These are phyloP conservation scores for Cyaniris semiargus DNA, from an alignment of 2,888 invertebrate species.

Conservation along the genomic window DNA sequence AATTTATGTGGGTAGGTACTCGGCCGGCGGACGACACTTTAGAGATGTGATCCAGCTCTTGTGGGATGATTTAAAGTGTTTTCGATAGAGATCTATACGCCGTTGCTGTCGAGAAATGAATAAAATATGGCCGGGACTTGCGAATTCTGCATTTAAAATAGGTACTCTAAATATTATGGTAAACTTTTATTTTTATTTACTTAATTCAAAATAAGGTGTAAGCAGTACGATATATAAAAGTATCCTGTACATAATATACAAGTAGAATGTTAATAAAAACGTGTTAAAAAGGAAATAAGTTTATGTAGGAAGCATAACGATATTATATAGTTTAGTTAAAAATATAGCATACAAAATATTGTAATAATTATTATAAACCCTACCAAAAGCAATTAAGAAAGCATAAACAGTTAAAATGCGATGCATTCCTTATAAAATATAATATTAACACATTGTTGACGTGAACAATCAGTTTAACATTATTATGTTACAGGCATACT, in stretches of 20 bases:
- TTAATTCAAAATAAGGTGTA: no score
- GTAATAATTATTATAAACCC: no score
- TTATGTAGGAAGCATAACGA: not conserved
- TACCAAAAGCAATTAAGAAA: no score
- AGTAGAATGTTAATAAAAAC: no score
- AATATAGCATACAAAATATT: not conserved
- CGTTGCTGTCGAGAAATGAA: not conserved
- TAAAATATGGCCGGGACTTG: not conserved
- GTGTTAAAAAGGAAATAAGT: not conserved
- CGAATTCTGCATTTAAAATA: not conserved
- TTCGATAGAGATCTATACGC: slow-evolving; percentile 21
- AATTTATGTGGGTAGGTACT: slow-evolving; percentile 6
- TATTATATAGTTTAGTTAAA: no score
- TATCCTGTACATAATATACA: no score
- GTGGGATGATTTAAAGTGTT: slow-evolving; percentile 15
- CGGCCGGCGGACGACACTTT: not conserved
- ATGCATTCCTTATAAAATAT: not conserved
- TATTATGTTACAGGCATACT: not conserved
- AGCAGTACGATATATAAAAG: no score
- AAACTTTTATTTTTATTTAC: no score
- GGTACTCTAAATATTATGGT: not conserved
- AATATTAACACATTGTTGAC: not conserved
- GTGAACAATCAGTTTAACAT: not conserved
- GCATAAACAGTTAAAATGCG: no score
- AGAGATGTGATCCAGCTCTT: slow-evolving; percentile 1